These are phyloP conservation scores for Noctua janthina DNA, from an alignment of 2,888 invertebrate species.

Conservation along the genomic window DNA sequence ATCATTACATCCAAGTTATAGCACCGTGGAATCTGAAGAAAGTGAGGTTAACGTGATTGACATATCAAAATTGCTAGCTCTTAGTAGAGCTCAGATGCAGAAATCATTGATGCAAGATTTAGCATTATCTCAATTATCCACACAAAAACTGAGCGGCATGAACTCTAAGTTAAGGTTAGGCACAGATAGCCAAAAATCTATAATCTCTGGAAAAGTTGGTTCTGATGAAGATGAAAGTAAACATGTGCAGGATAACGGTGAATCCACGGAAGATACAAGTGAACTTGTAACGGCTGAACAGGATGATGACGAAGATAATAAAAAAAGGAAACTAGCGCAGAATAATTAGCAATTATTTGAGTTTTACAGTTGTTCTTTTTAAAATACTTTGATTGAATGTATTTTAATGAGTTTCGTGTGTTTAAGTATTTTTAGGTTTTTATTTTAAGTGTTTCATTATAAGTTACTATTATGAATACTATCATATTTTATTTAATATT, in stretches of 20 bases:
- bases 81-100: slow-evolving; percentile 82
- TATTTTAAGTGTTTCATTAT: neutral
- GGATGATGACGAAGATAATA: neutral
- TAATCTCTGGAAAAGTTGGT: slow-evolving; percentile 39
- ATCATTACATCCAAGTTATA: slow-evolving; percentile 77
- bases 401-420: neutral
- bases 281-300: neutral
- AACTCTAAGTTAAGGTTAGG: slow-evolving; percentile 28
- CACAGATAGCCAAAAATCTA: neutral
- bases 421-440: neutral
- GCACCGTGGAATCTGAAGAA: slow-evolving; percentile 49
- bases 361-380: slow-evolving; percentile 3
- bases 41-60: slow-evolving; percentile 72
- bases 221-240: slow-evolving; percentile 14
- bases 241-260: neutral
- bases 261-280: neutral
- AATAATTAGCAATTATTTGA: slow-evolving; percentile 9
- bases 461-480: neutral
- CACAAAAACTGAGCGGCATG: neutral
- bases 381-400: slow-evolving; percentile 14
- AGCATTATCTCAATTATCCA: slow-evolving; percentile 76
- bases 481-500: too few relatives aligned
- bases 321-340: neutral
- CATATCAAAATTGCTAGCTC: slow-evolving; percentile 77
- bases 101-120: slow-evolving; percentile 85